Evolutionary conservation across 1,140 invertebrate genomes (phyloP), one percentile per base, ranked within the genome.

Genomic region (Antheraea pernyi): DNA sequence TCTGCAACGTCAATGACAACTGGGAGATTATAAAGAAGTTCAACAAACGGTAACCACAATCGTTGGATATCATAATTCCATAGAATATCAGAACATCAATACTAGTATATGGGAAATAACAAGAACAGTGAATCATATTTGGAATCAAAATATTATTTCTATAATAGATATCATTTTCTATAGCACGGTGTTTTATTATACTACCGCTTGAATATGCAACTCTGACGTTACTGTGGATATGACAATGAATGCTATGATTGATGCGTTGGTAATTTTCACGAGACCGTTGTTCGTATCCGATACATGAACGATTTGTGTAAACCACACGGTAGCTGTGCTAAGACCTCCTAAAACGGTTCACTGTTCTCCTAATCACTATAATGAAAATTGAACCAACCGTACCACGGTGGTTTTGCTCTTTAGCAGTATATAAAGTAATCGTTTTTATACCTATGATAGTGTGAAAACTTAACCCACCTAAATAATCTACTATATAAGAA

Each of bases 241-340:
- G 83, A 90, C 83, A 85, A 87, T 85, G 78, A 80, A 73, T 75
- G 68, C 75, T 63, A 73, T 85, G 87, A 91, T 88, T 88, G 88
- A 91, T 89, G 85, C 65, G 88, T 82, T 80, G 81, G 86, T 85
- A 88, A 90, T 91, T 83, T 85, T 70, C 73, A 72, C 66, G 77
- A 78, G 78, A 89, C 88, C 89, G 89, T 91, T 91, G 86, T 73
- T 88, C 78, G 88, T 90, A 90, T 90, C 88, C 74, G 79, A 90
- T 90, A 90, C 89, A 73, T 81, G 71, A 78, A 61, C 60, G 16
- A 61, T 61, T n/a, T 11, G 16, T 61, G 9, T 61, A 30, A 19
- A 60, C 10, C 19, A n/a, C 19, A 60, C 19, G 16, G 19, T 61
- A 61, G 16, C 7, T 53, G 46, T 11, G 46, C 13, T 53, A 53